Evolutionary conservation across 2,888 invertebrate genomes (phyloP), one percentile per base, ranked within the genome.

Genomic region (Drosophila recens): DNA sequence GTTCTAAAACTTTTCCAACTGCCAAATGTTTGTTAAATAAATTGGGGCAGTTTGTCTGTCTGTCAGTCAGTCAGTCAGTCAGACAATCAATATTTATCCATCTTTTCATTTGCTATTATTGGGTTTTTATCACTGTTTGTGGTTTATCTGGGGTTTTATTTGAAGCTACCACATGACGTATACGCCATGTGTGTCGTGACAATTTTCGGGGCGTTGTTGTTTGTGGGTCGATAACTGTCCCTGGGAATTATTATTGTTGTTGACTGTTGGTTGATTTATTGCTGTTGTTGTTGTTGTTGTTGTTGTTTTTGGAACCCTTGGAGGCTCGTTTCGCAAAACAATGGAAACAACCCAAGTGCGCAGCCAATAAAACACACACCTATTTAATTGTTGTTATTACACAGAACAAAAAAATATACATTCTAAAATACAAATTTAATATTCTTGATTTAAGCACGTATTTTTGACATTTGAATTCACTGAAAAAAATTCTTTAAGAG

Each of bases 281-380:
- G n/a, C n/a, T n/a, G n/a, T n/a, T n/a, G n/a, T n/a, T n/a, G 45
- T 11, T 54, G 52, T 3, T 58, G 57, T n/a, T 57, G 52, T 3
- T 58, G 27, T 20, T 49, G 56, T 17, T 48, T 5, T n/a, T 66
- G 51, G 15, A 36, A 45, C 74, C 68, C 61, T 74, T 74, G 75
- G 75, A 75, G 75, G 75, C 75, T 67, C 76, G 75, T 58, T 71
- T 30, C 30, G 40, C 33, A 67, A 67, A 63, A 27, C 72, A 76
- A 68, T 76, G 77, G 77, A 76, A 76, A 76, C 62, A 67, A 59
- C 49, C 72, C 72, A 76, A 76, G 68, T 76, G 76, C 76, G 67
- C 75, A 75, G 40, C 20, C 13, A 49, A 49, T 11, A 38, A 13
- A 11, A 42, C 27, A 10, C 43, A 17, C 17, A 54, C 57, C 52